Evolutionary conservation across 2,888 invertebrate species (phyloP).

Genomic region (Glyphotaelius pellucidus): DNA sequence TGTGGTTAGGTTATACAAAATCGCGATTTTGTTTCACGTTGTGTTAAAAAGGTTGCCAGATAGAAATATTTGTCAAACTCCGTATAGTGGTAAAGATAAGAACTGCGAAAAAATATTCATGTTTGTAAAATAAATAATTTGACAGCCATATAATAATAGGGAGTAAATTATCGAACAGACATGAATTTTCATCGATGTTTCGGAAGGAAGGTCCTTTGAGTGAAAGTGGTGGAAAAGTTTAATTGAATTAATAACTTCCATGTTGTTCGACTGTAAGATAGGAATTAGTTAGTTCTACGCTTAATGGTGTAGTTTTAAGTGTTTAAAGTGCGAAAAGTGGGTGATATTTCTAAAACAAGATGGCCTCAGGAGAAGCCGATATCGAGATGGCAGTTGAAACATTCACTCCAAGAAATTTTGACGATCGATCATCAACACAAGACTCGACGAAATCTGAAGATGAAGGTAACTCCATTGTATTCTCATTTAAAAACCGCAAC

Average conservation of each 20-base stretch:
- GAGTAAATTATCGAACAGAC: constrained; percentile 63
- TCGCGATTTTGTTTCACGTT: neutral
- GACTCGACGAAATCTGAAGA: constrained; percentile 64
- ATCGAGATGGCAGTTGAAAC: constrained; percentile 61
- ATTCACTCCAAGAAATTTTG: constrained; percentile 61
- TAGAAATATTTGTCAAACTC: constrained; percentile 24
- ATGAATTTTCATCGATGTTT: constrained; percentile 65
- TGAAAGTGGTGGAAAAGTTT: constrained; percentile 59
- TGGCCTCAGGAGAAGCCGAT: constrained; percentile 62
- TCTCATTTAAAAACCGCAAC: constrained; percentile 38
- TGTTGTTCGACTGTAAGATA: constrained; percentile 52
- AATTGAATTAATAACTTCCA: constrained; percentile 59
- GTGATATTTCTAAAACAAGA: constrained; percentile 59
- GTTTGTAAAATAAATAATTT: neutral
- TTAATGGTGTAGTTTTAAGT: constrained; percentile 52
- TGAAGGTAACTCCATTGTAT: constrained; percentile 57
- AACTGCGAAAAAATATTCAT: neutral
- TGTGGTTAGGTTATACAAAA: constrained; percentile 14
- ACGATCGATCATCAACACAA: constrained; percentile 62
- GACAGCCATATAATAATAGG: constrained; percentile 32
- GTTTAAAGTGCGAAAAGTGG: constrained; percentile 51
- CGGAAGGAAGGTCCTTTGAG: constrained; percentile 58
- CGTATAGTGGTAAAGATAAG: neutral
- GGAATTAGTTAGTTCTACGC: constrained; percentile 55
- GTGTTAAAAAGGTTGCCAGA: neutral